These are phyloP conservation scores for Pipistrellus pipistrellus DNA, from an alignment of 2,797 vertebrate species.

Conservation along the genomic window DNA sequence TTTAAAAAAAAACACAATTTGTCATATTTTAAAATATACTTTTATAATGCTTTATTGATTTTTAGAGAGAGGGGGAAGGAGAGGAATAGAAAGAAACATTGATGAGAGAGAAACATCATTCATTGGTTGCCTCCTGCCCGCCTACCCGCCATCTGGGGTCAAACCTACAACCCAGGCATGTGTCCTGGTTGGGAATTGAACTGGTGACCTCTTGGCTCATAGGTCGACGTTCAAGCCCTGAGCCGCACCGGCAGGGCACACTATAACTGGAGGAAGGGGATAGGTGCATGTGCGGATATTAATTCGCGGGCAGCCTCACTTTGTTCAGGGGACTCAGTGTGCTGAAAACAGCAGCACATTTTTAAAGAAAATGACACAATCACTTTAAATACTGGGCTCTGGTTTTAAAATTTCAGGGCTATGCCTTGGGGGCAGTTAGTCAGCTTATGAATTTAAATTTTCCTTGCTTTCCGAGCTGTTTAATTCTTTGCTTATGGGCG, in stretches of 20 bases:
- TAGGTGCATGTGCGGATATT: background rate
- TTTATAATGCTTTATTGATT: background rate
- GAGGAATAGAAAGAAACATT: no score
- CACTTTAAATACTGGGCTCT: constrained; percentile 53
- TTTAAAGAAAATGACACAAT: constrained; percentile 17
- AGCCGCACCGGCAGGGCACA: no score
- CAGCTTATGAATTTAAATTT: constrained; percentile 70
- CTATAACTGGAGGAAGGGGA: constrained; percentile 25
- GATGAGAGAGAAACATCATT: no score
- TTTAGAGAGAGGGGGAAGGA: no score
- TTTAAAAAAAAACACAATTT: background rate
- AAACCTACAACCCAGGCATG: no score
- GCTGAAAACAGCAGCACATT: background rate
- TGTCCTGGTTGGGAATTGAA: no score
- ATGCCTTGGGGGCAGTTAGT: constrained; percentile 49
- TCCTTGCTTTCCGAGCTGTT: constrained; percentile 54
- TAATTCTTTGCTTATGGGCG: constrained; percentile 59
- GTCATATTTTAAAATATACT: constrained; percentile 51
- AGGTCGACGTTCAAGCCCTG: no score
- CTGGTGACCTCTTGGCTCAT: no score
- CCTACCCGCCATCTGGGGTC: no score
- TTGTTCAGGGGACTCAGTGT: constrained; percentile 54
- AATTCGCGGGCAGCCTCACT: constrained; percentile 49
- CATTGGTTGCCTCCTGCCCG: no score
- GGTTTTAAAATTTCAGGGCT: constrained; percentile 56